Base-by-base conservation (phyloP, 1,140 invertebrate species). In the Mylabris phalerata region DNA sequence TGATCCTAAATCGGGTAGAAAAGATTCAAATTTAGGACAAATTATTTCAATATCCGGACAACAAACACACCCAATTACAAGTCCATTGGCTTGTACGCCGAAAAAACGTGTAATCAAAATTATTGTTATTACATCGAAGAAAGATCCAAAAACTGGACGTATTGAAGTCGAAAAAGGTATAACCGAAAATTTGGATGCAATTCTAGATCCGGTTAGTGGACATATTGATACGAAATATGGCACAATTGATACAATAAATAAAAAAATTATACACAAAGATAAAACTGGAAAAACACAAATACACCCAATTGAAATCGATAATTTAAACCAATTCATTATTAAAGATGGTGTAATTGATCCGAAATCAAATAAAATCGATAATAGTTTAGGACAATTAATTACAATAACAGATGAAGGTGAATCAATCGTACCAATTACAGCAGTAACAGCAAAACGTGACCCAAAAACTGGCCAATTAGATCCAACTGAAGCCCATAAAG, bases 81-180 rank as follows among this genome's bases (percentile, higher is more conserved):
- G 79, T 0, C 73, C 82, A 57, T 77, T 83, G 11, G 79, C 80
- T 64, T 73, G 79, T 19, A 78, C 80, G 54, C 68, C 79, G 1
- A 84, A 84, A 71, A 84, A 82, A 69, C 80, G 83, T 42, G 72
- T 84, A 2, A 80, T 85, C 40, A 85, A 85, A 71, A 82, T 85
- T 46, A 81, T 81, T 75, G 78, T 84, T 11, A 80, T 84, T 50
- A 84, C 81, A 26, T 81, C 81, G 0, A 82, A 79, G 68, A 76
- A 83, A 25, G 83, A 85, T 74, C 80, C 82, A 3, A 79, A 81
- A 52, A 80, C 80, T 4, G 83, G 82, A 59, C 79, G 80, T 68
- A 78, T 84, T 39, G 82, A 84, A 70, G 80, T 80, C 1, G 84
- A 85, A 67, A 79, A 77, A 67, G 81, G 81, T 57, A 73, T 76